Base-by-base conservation (phyloP, 1,140 invertebrate genomes). In the Penaeus japonicus region DNA sequence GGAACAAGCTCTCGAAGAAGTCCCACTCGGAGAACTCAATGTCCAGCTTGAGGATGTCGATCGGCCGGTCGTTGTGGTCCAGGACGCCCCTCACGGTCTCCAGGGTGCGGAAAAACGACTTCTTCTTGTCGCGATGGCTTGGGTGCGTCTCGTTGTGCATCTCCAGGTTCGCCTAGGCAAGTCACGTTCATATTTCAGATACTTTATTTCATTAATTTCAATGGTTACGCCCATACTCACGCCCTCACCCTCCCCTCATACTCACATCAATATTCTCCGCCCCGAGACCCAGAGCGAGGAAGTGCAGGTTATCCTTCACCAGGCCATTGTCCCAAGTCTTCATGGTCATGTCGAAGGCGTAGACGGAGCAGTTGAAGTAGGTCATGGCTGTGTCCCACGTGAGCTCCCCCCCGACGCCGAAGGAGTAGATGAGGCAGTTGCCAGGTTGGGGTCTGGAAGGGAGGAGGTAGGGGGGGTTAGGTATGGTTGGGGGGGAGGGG, bases 301-400 rank as follows among this genome's bases (percentile, higher is more conserved):
- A 84, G 47, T 90, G 79, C 2, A 85, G 59, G 18, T 57, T 54
- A 17, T 83, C 59, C 10, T 1, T 20, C 1, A 87, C 1, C 53
- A 84, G 24, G 5, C 18, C 53, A 59, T 70, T 87, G 20, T 62
- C 73, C 65, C 75, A 79, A 0, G 55, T 79, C 39, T 70, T 55
- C 15, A 91, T 75, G 1, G 90, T 91, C 32, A 91, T 91, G 55
- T 92, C 91, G 54, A 92, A 91, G 17, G 91, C 90, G 55, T 75
- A 91, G 0, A 92, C 90, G 35, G 90, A 80, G 75, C 91, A 92
- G 32, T 91, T 91, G 70, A 90, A 91, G 2, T 79, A 54, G 0
- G 54, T 81, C 27, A 91, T 90, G 17, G 85, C 89, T 17, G 86
- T 80, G 87, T 92, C 91, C 84, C 91, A 92, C 0, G 90, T 89